phyloP scores from a whole-genome alignment of 2,113 vertebrate genomes.

The Phalacrocorax brasilianus region DNA sequence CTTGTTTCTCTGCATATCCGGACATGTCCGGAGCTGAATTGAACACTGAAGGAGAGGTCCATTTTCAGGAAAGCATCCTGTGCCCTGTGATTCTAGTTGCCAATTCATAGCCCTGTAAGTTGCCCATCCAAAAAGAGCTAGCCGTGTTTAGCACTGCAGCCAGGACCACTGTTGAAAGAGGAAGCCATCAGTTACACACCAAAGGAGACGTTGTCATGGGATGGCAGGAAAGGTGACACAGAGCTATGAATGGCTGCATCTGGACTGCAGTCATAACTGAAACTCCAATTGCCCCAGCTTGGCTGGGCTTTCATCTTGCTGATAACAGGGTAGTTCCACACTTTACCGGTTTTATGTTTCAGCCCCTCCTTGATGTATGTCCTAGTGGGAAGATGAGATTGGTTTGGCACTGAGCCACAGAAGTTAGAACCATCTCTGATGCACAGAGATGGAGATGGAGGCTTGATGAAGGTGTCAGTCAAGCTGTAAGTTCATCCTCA shows the following conservation, averaged over 20 bases:
- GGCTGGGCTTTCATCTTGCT: not conserved
- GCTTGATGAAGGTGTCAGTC: not conserved
- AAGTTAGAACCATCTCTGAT: not conserved
- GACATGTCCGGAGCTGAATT: not conserved
- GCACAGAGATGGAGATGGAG: not conserved
- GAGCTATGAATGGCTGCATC: not conserved
- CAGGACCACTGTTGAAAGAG: not conserved
- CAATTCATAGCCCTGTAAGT: not conserved
- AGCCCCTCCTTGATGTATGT: not conserved
- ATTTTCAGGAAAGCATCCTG: not conserved
- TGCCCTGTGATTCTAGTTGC: not conserved
- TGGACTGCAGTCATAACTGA: not conserved
- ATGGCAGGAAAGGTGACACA: not conserved
- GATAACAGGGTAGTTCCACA: not conserved
- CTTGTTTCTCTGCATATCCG: not conserved
- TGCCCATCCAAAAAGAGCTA: not conserved
- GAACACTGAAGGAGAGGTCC: not conserved
- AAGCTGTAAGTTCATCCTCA: not conserved
- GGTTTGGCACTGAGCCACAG: not conserved
- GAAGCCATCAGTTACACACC: not conserved
- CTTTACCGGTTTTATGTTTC: not conserved
- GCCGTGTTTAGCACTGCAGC: not conserved
- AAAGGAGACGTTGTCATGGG: not conserved
- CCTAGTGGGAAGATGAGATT: not conserved
- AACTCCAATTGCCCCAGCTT: not conserved